Percentiles rank a stretch among this genome's conserved stretches.
Conservation (phyloP, 2,113 vertebrate species). For the Chaenogobius annularis region DNA sequence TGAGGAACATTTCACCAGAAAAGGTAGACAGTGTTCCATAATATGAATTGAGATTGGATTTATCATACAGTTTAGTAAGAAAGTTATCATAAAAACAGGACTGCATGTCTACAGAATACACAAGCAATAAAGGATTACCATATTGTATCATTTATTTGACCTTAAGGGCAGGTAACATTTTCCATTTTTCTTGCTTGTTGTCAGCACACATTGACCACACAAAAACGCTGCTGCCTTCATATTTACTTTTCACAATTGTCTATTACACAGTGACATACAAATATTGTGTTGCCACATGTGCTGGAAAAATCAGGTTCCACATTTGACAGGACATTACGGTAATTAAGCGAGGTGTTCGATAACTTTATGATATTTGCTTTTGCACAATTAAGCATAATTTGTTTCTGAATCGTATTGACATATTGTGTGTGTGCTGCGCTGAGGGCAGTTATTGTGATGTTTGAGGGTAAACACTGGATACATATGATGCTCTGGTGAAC, state of each 20-base stretch:
- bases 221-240: not conserved
- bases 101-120: too few relatives aligned
- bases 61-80: too few relatives aligned
- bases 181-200: not conserved
- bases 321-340: constrained; percentile 22
- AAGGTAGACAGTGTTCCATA: too few relatives aligned
- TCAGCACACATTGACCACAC: not conserved
- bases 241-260: not conserved
- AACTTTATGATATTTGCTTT: constrained; percentile 15
- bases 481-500: constrained; percentile 16
- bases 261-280: not conserved
- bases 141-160: too few relatives aligned
- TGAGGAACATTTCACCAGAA: too few relatives aligned
- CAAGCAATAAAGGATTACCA: too few relatives aligned
- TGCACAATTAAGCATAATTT: constrained; percentile 10
- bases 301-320: constrained; percentile 1
- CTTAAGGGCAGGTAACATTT: not conserved
- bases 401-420: not conserved
- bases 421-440: not conserved
- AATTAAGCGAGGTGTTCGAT: not conserved
- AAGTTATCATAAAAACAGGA: too few relatives aligned
- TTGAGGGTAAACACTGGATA: not conserved
- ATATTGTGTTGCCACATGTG: not conserved
- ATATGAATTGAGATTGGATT: too few relatives aligned
- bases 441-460: not conserved